Percentiles rank a stretch among this genome's conserved stretches.
Evolutionary conservation across 92 coral and sea anemone genomes (phyloP).

Genomic region (Ricordea florida): DNA sequence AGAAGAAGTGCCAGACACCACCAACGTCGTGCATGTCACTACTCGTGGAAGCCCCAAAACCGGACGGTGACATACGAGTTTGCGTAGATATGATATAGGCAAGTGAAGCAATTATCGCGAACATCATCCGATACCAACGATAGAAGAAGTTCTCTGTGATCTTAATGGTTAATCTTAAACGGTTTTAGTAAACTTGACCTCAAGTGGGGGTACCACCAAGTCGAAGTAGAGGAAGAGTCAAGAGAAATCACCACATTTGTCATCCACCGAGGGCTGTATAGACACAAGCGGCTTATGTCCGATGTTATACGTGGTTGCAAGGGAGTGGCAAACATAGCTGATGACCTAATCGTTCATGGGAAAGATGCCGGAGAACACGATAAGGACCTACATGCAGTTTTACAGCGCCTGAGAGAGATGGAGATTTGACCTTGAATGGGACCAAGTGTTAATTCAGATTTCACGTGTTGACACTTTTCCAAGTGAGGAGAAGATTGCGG

Average conservation of each 20-base stretch:
- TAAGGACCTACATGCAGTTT: conserved; percentile 32
- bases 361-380: conserved; percentile 39
- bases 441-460: conserved; percentile 52
- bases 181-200: not conserved
- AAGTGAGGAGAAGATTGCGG: conserved; percentile 51
- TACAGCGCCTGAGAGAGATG: conserved; percentile 20
- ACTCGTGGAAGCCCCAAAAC: not conserved
- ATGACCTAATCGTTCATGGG: conserved; percentile 52
- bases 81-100: conserved; percentile 1
- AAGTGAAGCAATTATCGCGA: not conserved
- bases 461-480: conserved; percentile 50
- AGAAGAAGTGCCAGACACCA: not conserved
- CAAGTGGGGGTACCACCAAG: not conserved
- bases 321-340: conserved; percentile 62
- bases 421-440: conserved; percentile 45
- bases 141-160: not conserved
- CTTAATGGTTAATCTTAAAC: conserved; percentile 5
- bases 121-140: not conserved
- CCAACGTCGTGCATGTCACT: not conserved
- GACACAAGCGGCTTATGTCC: conserved; percentile 32
- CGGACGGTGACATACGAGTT: not conserved
- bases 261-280: not conserved
- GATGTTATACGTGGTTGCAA: conserved; percentile 53
- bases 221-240: not conserved
- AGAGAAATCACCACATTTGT: not conserved